A percentile compares a stretch with the other conserved stretches of the same genome.
These are phyloP conservation scores for Lasioglossum vierecki DNA, from an alignment of 2,888 invertebrate genomes.

Conservation along the genomic window DNA sequence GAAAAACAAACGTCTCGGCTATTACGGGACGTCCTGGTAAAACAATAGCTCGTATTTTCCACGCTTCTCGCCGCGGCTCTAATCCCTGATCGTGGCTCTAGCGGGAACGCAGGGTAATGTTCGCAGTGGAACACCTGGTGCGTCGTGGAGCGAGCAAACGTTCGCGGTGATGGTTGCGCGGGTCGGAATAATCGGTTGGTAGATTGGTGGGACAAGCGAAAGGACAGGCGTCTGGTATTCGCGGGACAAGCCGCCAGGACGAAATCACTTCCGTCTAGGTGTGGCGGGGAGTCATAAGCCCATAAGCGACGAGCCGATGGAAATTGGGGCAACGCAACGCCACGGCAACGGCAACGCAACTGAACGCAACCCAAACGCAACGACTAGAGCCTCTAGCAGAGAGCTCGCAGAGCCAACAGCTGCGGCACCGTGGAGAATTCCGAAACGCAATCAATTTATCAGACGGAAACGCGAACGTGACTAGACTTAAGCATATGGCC, in stretches of 20 bases:
- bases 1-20: neutral
- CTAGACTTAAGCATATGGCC: slow-evolving; percentile 76
- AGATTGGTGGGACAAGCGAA: neutral
- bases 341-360: neutral
- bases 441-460: slow-evolving; percentile 80
- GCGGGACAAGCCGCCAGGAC: slow-evolving; percentile 8
- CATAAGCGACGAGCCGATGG: slow-evolving; percentile 4
- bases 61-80: neutral
- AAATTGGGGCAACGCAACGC: slow-evolving; percentile 55
- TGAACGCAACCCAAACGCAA: neutral
- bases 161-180: neutral
- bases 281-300: neutral
- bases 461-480: slow-evolving; percentile 77
- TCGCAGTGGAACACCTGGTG: neutral
- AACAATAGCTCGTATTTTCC: neutral
- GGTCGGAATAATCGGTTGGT: neutral
- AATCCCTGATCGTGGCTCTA: neutral
- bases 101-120: neutral
- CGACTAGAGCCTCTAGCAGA: neutral
- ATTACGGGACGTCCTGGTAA: neutral
- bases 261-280: neutral
- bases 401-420: slow-evolving; percentile 60
- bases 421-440: slow-evolving; percentile 74
- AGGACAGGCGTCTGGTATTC: slow-evolving; percentile 1
- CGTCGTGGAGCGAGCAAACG: neutral